A percentile compares a stretch with the other conserved stretches of the same genome.
Conservation (phyloP, 2,797 vertebrate genomes). For the Rhabdomys pumilio region DNA sequence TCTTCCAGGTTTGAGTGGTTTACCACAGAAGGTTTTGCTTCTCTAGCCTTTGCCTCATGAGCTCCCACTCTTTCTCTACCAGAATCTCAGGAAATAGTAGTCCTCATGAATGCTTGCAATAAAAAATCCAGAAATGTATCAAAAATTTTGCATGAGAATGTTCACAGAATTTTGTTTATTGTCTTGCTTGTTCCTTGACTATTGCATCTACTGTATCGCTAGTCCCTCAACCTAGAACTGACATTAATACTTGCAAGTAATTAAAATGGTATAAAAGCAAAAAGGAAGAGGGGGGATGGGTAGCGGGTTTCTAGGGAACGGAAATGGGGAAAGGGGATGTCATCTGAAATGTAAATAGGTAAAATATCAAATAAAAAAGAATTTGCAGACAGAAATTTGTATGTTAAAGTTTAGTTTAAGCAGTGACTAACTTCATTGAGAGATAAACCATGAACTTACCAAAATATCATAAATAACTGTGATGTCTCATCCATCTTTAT, state of each 20-base stretch:
- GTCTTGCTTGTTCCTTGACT: too few species aligned
- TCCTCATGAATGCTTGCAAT: not conserved
- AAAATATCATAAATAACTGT: slow-evolving; percentile 26
- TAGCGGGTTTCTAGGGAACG: too few species aligned
- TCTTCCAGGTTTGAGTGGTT: not conserved
- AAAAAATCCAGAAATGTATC: not conserved
- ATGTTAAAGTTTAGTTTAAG: slow-evolving; percentile 29
- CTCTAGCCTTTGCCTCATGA: not conserved
- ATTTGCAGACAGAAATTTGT: not conserved
- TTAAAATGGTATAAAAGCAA: too few species aligned
- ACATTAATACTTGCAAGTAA: too few species aligned
- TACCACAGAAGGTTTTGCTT: not conserved
- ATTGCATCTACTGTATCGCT: too few species aligned
- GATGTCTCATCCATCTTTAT: slow-evolving; percentile 14
- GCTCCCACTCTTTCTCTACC: too few species aligned
- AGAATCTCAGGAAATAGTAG: not conserved
- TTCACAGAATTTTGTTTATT: too few species aligned
- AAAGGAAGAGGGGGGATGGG: too few species aligned
- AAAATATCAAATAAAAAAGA: too few species aligned
- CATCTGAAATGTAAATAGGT: too few species aligned
- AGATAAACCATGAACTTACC: not conserved
- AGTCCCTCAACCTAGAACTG: too few species aligned
- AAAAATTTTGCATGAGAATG: not conserved
- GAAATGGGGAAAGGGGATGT: too few species aligned
- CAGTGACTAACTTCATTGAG: not conserved